phyloP scores from a whole-genome alignment of 2,113 vertebrate genomes.

The Coreoperca whiteheadi region DNA sequence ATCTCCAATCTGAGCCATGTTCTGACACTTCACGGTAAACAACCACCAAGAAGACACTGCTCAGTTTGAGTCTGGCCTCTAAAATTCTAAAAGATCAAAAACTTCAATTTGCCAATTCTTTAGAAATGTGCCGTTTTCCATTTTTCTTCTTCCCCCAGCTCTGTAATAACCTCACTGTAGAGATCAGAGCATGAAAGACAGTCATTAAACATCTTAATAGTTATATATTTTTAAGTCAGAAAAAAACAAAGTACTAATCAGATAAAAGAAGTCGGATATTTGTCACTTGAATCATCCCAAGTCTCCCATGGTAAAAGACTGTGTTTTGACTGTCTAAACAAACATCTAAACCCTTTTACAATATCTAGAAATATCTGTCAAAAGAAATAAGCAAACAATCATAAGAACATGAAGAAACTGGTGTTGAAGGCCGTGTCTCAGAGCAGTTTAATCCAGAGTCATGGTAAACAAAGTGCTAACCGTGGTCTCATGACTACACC shows the following conservation, averaged over 20 bases:
- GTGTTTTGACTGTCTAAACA: background rate
- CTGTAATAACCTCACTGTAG: background rate
- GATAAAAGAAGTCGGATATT: background rate
- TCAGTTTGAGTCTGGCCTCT: background rate
- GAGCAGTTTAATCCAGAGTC: conserved; percentile 29
- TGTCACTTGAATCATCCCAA: background rate
- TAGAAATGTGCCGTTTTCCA: background rate
- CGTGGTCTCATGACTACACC: conserved; percentile 58
- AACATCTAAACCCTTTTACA: background rate
- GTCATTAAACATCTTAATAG: background rate
- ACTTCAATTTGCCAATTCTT: background rate
- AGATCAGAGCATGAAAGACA: background rate
- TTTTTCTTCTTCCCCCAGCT: background rate
- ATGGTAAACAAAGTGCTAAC: conserved; percentile 43
- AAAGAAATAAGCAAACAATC: background rate
- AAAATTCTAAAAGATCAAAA: background rate
- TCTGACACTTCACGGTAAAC: background rate
- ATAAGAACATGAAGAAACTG: background rate
- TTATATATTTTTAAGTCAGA: background rate
- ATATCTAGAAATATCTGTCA: background rate
- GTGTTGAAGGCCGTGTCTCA: background rate
- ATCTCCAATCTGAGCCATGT: background rate
- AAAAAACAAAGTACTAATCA: background rate
- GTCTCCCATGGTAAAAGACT: background rate
- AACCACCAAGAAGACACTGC: background rate